A percentile compares a stretch with the other conserved stretches of the same genome.
These are phyloP conservation scores for Poliocrania exsul DNA, from an alignment of 2,797 vertebrate species.

Conservation along the genomic window DNA sequence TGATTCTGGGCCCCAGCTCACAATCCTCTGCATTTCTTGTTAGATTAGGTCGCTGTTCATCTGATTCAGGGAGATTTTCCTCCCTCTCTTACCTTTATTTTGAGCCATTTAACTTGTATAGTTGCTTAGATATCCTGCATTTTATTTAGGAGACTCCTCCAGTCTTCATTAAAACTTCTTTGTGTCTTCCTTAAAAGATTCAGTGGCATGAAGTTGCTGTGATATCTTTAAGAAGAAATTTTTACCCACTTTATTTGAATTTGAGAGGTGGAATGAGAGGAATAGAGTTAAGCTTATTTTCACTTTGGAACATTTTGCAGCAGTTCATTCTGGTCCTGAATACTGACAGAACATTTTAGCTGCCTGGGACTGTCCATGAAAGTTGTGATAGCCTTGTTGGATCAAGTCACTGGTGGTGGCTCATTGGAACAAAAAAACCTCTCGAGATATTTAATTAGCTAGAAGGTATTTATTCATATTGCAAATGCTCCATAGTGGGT, in stretches of 20 bases:
- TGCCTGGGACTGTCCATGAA: neutral
- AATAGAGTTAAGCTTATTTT: neutral
- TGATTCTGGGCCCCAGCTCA: neutral
- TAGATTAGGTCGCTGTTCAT: rapidly evolving
- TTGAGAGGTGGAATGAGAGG: neutral
- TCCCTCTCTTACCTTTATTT: neutral
- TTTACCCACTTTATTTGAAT: neutral
- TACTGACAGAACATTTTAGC: rapidly evolving
- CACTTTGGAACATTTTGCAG: neutral
- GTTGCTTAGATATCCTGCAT: neutral
- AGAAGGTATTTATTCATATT: neutral
- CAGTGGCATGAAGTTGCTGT: neutral
- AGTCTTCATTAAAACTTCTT: neutral
- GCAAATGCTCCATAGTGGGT: rapidly evolving
- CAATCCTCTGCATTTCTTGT: neutral
- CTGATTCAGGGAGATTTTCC: neutral
- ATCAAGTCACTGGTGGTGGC: neutral
- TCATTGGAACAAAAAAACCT: neutral
- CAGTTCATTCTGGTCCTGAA: neutral
- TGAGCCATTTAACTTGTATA: neutral
- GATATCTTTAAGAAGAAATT: neutral
- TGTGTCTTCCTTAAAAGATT: neutral
- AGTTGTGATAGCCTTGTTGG: neutral
- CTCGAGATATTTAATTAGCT: neutral
- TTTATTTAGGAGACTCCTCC: neutral